These are phyloP conservation scores for Takifugu rubripes DNA, from an alignment of 2,797 vertebrate species.

Conservation along the genomic window DNA sequence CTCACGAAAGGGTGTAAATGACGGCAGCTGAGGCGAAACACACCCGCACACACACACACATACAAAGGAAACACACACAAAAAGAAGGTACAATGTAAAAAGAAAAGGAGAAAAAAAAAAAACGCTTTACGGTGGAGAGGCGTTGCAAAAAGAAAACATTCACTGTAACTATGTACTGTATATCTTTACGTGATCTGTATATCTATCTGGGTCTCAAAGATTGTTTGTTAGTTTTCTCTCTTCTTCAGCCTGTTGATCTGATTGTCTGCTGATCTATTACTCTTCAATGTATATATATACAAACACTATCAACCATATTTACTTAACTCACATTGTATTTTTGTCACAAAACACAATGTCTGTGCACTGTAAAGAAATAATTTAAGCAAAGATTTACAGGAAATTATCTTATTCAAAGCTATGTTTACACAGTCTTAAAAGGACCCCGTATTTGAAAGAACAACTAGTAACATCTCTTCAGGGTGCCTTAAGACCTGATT, in stretches of 20 bases:
- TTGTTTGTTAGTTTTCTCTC: constrained; percentile 67
- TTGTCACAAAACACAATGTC: constrained; percentile 75
- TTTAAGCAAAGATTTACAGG: constrained; percentile 78
- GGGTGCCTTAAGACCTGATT: constrained; percentile 86
- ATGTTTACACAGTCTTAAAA: constrained; percentile 77
- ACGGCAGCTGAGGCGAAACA: constrained; percentile 42
- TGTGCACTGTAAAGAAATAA: constrained; percentile 79
- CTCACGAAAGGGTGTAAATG: constrained; percentile 18
- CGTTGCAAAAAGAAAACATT: constrained; percentile 47
- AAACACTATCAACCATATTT: constrained; percentile 70
- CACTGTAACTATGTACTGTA: constrained; percentile 73
- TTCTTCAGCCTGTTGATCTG: constrained; percentile 74
- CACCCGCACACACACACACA: constrained; percentile 28
- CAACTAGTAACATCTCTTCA: constrained; percentile 74
- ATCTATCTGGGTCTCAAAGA: constrained; percentile 73
- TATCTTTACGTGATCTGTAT: constrained; percentile 71
- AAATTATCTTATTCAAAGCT: constrained; percentile 77
- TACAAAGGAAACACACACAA: constrained; percentile 14
- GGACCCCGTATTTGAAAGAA: constrained; percentile 68
- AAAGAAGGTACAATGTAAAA: constrained; percentile 38
- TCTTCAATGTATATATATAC: constrained; percentile 76
- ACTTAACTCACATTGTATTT: constrained; percentile 76
- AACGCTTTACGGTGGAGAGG: constrained; percentile 34
- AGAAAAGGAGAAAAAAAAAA: constrained; percentile 3
- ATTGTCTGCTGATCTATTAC: constrained; percentile 74